Evolutionary conservation across 2,888 invertebrate genomes (phyloP).

Genomic region (Thereva unica): DNA sequence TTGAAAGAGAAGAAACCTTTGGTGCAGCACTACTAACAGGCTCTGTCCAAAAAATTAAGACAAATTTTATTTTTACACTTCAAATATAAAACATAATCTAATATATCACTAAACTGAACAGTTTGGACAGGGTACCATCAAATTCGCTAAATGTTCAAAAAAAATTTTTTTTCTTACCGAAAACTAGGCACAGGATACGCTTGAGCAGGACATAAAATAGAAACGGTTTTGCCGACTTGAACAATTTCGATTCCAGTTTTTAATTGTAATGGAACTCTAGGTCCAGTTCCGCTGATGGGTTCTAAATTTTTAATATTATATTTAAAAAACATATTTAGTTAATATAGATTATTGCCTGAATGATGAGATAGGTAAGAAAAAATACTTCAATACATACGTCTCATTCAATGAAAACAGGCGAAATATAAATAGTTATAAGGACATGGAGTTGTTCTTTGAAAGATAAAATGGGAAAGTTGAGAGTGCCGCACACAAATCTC

Average conservation of each 20-base stretch:
- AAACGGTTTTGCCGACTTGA: constrained; percentile 51
- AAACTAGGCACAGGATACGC: constrained; percentile 68
- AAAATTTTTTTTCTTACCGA: constrained; percentile 56
- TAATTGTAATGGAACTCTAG: constrained; percentile 64
- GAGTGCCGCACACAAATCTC: no score
- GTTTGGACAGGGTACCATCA: no score
- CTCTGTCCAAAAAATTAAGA: constrained; percentile 58
- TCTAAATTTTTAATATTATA: constrained; percentile 58
- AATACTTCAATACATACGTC: no score
- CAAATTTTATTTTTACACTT: not conserved
- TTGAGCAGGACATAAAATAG: constrained; percentile 65
- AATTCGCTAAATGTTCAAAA: not conserved
- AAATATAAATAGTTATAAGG: no score
- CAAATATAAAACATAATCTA: no score
- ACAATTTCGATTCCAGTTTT: constrained; percentile 51
- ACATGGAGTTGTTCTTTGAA: no score
- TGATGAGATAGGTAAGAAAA: no score
- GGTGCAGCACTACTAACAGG: constrained; percentile 73
- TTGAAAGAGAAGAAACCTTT: constrained; percentile 63
- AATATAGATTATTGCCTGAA: not conserved
- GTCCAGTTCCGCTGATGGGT: constrained; percentile 70
- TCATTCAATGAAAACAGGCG: no score
- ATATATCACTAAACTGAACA: no score
- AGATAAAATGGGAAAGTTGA: no score
- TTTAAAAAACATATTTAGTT: not conserved